Conservation (phyloP, 2,888 invertebrate species). For the Nezara viridula region DNA sequence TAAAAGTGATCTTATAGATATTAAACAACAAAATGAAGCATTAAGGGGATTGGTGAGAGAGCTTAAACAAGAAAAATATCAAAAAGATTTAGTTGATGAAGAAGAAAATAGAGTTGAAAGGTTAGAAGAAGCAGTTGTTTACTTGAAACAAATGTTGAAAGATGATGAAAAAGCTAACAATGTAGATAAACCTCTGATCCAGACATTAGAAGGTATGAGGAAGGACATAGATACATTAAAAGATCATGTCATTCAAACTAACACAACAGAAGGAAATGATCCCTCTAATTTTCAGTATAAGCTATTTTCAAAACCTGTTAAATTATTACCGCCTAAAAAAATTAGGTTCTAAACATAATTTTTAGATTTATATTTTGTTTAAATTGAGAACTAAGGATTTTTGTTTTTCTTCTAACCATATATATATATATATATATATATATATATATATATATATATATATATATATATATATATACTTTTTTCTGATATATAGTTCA, state of each 20-base stretch:
- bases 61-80: slow-evolving; percentile 41
- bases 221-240: slow-evolving; percentile 56
- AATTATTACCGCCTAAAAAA: slow-evolving; percentile 5
- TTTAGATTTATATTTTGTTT: not conserved
- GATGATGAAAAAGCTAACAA: slow-evolving; percentile 23
- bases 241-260: slow-evolving; percentile 39
- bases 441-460: too few species aligned
- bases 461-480: not conserved
- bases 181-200: not conserved
- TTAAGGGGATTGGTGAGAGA: slow-evolving; percentile 22
- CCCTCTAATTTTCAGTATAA: slow-evolving; percentile 28
- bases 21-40: slow-evolving; percentile 55
- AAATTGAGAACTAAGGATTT: not conserved
- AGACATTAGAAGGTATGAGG: slow-evolving; percentile 49
- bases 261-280: not conserved
- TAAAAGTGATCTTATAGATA: slow-evolving; percentile 54
- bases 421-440: not conserved
- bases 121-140: slow-evolving; percentile 53
- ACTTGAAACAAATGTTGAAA: slow-evolving; percentile 38
- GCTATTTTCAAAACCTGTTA: slow-evolving; percentile 37
- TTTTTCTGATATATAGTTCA: not conserved
- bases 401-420: not conserved
- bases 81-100: slow-evolving; percentile 4
- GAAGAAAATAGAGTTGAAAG: slow-evolving; percentile 52
- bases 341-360: not conserved